These are phyloP conservation scores for Hemithea aestivaria DNA, from an alignment of 2,888 invertebrate species.

Conservation along the genomic window DNA sequence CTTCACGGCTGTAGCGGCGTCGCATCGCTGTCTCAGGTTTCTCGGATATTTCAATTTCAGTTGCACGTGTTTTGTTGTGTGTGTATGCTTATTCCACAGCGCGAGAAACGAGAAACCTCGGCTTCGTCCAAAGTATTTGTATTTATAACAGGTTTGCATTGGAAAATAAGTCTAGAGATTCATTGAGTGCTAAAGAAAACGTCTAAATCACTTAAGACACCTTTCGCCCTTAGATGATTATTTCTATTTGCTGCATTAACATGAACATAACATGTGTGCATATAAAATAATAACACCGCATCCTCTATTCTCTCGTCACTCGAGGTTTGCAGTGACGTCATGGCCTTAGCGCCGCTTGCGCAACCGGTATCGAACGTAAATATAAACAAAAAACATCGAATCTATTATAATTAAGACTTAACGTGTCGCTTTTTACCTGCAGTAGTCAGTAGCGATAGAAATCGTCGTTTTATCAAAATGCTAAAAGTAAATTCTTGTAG, in stretches of 20 bases:
- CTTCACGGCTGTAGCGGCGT: constrained; percentile 12
- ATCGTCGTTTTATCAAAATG: too few relatives aligned
- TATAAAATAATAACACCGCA: constrained; percentile 24
- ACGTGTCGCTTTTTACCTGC: too few relatives aligned
- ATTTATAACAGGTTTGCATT: too few relatives aligned
- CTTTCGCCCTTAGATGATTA: too few relatives aligned
- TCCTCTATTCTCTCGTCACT: constrained; percentile 34
- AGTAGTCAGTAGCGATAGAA: too few relatives aligned
- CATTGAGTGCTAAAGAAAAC: too few relatives aligned
- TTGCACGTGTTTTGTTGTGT: not conserved
- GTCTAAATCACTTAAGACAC: too few relatives aligned
- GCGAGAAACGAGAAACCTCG: not conserved
- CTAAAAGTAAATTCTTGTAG: too few relatives aligned
- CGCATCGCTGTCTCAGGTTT: constrained; percentile 13
- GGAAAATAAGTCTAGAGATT: too few relatives aligned
- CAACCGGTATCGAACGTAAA: constrained; percentile 47
- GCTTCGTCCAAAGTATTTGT: not conserved
- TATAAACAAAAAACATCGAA: constrained; percentile 49
- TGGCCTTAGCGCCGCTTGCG: constrained; percentile 42
- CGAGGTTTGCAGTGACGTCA: constrained; percentile 50
- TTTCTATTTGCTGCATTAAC: too few relatives aligned
- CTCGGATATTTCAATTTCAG: constrained; percentile 9
- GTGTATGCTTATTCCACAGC: too few relatives aligned
- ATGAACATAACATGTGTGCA: constrained; percentile 22
- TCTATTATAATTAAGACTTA: constrained; percentile 2